Evolutionary conservation across 2,797 vertebrate genomes (phyloP).

Genomic region (Sebastes glaucus): DNA sequence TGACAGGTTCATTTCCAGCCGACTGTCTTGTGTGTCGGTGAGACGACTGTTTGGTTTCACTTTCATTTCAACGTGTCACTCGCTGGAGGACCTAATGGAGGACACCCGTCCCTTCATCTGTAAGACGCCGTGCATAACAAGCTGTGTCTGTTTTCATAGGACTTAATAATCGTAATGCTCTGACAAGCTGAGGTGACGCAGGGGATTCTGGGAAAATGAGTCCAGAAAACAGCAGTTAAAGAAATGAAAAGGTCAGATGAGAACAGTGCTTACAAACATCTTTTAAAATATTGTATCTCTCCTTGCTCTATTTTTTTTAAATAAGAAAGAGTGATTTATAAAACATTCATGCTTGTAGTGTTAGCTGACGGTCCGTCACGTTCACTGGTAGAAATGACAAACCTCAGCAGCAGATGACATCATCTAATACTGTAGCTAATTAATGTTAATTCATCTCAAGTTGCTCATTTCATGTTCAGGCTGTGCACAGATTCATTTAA

Average conservation of each 20-base stretch:
- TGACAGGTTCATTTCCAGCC: slow-evolving; percentile 42
- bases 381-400: background rate
- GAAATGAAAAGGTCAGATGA: background rate
- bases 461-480: background rate
- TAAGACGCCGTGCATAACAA: background rate
- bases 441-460: background rate
- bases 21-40: slow-evolving; percentile 22
- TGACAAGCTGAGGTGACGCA: background rate
- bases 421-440: background rate
- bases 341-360: background rate
- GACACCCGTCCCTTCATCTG: background rate
- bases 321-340: background rate
- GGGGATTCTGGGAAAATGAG: background rate
- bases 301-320: background rate
- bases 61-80: slow-evolving; percentile 30
- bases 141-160: background rate
- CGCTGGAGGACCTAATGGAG: slow-evolving; percentile 3
- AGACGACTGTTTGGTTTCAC: slow-evolving; percentile 23
- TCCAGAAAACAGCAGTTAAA: background rate
- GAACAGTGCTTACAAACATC: background rate
- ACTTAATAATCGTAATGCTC: background rate
- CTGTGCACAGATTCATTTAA: no score
- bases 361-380: background rate
- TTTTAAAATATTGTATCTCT: background rate
- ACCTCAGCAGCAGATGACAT: background rate